phyloP scores from a whole-genome alignment of 2,797 vertebrate species.

The Yasuhikotakia modesta region DNA sequence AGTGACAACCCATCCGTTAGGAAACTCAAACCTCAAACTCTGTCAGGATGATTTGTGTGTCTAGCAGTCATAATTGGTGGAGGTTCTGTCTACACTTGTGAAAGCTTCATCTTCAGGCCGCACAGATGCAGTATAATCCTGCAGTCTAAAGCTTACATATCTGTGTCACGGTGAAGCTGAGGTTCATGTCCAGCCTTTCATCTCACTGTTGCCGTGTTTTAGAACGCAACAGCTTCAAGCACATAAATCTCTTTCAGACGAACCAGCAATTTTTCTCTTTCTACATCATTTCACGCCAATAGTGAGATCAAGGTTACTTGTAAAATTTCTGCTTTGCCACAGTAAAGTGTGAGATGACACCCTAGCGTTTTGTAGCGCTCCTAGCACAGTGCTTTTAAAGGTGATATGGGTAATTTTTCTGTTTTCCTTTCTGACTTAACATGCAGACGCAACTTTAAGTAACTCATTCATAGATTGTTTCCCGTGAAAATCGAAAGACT shows the following conservation, averaged over 20 bases:
- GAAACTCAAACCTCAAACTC: not conserved
- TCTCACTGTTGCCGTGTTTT: conserved; percentile 67
- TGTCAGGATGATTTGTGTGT: not conserved
- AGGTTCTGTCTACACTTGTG: conserved; percentile 1
- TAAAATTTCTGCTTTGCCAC: conserved; percentile 55
- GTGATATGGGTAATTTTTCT: not conserved
- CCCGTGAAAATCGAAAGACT: not conserved
- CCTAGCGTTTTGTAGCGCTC: conserved; percentile 27
- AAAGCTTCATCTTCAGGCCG: not conserved
- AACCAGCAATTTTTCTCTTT: conserved; percentile 40
- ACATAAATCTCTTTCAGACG: conserved; percentile 32
- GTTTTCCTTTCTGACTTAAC: conserved; percentile 2
- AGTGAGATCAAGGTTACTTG: conserved; percentile 57
- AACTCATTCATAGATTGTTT: not conserved
- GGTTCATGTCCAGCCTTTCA: conserved; percentile 76
- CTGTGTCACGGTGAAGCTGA: conserved; percentile 61
- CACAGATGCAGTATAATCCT: conserved; percentile 24
- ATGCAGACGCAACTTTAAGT: not conserved
- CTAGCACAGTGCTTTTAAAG: conserved; percentile 37
- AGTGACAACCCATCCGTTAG: not conserved
- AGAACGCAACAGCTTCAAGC: conserved; percentile 54
- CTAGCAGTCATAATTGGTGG: not conserved
- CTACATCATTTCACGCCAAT: conserved; percentile 58
- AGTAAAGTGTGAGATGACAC: conserved; percentile 51
- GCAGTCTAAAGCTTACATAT: conserved; percentile 22